Evolutionary conservation across 1,140 invertebrate species (phyloP).

Genomic region (Diabrotica virgifera): DNA sequence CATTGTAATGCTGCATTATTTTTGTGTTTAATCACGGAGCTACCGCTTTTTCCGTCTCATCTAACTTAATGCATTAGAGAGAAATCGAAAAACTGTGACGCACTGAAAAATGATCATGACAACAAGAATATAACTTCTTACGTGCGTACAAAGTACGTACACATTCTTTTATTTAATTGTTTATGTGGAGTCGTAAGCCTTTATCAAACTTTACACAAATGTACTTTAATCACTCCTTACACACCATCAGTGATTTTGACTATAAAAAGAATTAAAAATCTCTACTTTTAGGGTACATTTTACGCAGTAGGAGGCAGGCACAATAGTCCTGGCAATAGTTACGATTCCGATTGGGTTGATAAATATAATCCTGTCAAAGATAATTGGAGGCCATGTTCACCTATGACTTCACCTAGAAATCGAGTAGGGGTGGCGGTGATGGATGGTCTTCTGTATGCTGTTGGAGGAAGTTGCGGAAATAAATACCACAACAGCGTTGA

Average conservation of each 20-base stretch:
- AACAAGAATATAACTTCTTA: too few relatives aligned
- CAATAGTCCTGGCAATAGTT: constrained; percentile 78
- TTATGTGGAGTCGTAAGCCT: too few relatives aligned
- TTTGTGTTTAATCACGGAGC: too few relatives aligned
- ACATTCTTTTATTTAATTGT: too few relatives aligned
- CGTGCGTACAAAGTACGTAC: too few relatives aligned
- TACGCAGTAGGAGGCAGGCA: constrained; percentile 90
- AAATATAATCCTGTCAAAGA: constrained; percentile 76
- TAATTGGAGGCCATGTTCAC: constrained; percentile 73
- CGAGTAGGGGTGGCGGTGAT: constrained; percentile 88
- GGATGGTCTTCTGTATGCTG: constrained; percentile 85
- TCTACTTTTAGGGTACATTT: constrained; percentile 63
- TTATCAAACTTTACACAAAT: too few relatives aligned
- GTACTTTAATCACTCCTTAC: too few relatives aligned
- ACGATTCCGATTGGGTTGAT: constrained; percentile 76
- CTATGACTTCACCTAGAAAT: constrained; percentile 82
- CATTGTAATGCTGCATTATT: too few relatives aligned
- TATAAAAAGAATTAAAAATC: constrained; percentile 14
- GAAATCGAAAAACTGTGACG: too few relatives aligned
- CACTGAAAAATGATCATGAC: too few relatives aligned
- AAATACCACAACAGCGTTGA: constrained; percentile 86
- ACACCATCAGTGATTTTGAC: constrained; percentile 22
- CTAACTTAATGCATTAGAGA: too few relatives aligned
- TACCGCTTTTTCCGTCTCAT: too few relatives aligned
- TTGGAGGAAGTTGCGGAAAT: constrained; percentile 80